These are phyloP conservation scores for Dasysyrphus tricinctus DNA, from an alignment of 2,888 invertebrate species.

Conservation along the genomic window DNA sequence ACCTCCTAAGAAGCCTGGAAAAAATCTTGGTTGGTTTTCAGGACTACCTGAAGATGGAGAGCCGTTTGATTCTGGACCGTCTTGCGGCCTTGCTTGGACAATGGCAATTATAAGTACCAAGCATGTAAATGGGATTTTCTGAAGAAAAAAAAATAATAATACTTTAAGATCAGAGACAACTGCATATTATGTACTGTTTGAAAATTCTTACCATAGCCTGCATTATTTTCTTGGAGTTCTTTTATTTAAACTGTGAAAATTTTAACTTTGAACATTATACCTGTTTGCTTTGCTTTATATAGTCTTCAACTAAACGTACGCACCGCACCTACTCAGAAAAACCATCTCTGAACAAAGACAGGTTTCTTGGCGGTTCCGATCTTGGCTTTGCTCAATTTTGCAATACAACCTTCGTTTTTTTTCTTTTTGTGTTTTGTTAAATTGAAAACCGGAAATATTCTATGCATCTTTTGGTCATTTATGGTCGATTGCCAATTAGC, in stretches of 20 bases:
- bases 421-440: not conserved
- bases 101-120: not conserved
- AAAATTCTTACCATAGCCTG: constrained; percentile 24
- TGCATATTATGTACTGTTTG: not conserved
- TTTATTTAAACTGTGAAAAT: constrained; percentile 17
- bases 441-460: constrained; percentile 39
- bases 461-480: constrained; percentile 37
- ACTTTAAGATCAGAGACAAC: too few species aligned
- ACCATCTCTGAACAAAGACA: constrained; percentile 14
- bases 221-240: constrained; percentile 22
- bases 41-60: not conserved
- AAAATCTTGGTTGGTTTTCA: constrained; percentile 23
- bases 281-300: constrained; percentile 51
- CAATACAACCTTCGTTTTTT: not conserved
- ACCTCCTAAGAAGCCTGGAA: constrained; percentile 39
- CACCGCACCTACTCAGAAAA: constrained; percentile 17
- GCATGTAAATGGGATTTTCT: constrained; percentile 35
- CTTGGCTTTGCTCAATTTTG: constrained; percentile 21
- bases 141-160: too few species aligned
- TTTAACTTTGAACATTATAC: constrained; percentile 9
- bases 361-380: constrained; percentile 10
- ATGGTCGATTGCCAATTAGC: constrained; percentile 23
- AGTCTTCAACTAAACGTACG: not conserved
- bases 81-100: constrained; percentile 25
- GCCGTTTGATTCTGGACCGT: not conserved